A percentile compares a stretch with the other conserved stretches of the same genome.
Conservation (phyloP, 2,888 invertebrate species). For the Polymixis flavicincta region DNA sequence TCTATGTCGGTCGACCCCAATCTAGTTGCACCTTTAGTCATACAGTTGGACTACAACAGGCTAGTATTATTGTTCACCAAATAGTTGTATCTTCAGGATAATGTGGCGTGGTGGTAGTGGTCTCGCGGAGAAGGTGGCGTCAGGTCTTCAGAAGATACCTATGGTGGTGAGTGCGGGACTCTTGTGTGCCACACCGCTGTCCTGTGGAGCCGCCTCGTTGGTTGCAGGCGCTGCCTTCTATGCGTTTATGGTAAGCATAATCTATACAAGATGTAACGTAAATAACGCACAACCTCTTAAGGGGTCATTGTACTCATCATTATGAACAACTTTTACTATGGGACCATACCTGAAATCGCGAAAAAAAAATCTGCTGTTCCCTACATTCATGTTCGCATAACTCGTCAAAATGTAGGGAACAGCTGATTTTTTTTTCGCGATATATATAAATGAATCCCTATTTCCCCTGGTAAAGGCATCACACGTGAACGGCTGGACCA, state of each 20-base stretch:
- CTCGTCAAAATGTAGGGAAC: no score
- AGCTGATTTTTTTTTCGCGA: no score
- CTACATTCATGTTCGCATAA: no score
- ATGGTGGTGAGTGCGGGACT: conserved; percentile 92
- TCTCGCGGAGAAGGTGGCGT: conserved; percentile 92
- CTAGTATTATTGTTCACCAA: not conserved
- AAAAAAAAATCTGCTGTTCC: no score
- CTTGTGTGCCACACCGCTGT: conserved; percentile 91
- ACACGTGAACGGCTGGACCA: no score
- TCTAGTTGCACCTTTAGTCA: not conserved
- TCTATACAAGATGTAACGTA: no score
- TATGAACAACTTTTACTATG: no score
- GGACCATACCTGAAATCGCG: no score
- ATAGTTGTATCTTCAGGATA: conserved; percentile 72
- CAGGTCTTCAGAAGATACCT: conserved; percentile 92
- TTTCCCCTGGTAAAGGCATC: no score
- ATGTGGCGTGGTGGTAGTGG: conserved; percentile 83
- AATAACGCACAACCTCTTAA: no score
- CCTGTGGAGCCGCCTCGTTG: conserved; percentile 94
- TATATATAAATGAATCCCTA: no score
- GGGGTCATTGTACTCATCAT: no score
- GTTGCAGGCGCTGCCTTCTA: conserved; percentile 92
- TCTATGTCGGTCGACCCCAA: not conserved
- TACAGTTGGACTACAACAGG: not conserved
- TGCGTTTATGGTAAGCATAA: conserved; percentile 92